Base-by-base conservation (phyloP, 2,888 invertebrate genomes). In the Phlogophora meticulosa region DNA sequence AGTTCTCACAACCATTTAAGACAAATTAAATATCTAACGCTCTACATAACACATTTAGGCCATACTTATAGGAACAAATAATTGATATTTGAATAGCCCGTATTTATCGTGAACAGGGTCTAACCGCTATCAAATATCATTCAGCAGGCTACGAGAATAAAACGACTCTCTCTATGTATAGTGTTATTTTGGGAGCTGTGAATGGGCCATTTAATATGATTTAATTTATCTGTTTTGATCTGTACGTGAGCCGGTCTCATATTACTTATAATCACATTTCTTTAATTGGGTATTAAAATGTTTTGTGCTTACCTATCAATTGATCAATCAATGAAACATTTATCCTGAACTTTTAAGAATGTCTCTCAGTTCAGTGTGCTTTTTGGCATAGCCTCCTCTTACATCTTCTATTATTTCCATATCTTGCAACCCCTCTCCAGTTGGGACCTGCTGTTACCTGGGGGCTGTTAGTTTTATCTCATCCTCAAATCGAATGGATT, bases 51-150 rank as follows among this genome's bases (percentile, higher is more conserved):
- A 5, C 34, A 57, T 58, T 62, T 66, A 34, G 7, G 11, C 55
- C 78, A 66, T 15, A 56, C 78, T 20, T 70, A 79, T 72, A 74
- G 20, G 61, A 82, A 83, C 71, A 72, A 82, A 85, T 90, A 90
- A 91, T 90, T 88, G 85, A 85, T 83, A 82, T 88, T 87, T 91
- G 88, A 90, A 90, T 86, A 78, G 81, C 79, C 77, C 81, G 80
- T 82, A 71, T 87, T 76, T 83, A 86, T 85, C 85, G 85, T 85
- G 90, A 90, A 91, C 90, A 87, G 90, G 87, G 78, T 82, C 52
- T 56, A 64, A 61, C 71, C 59, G 80, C 87, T 91, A 93, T 94
- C 90, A 92, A 92, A 92, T 92, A 87, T 86, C 92, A 84, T 80
- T 93, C 88, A 90, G 84, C 82, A 64, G 61, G 38, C 55, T 64